Percentiles rank a stretch among this genome's conserved stretches.
phyloP scores from a whole-genome alignment of 2,113 vertebrate species.

The Gambusia affinis region DNA sequence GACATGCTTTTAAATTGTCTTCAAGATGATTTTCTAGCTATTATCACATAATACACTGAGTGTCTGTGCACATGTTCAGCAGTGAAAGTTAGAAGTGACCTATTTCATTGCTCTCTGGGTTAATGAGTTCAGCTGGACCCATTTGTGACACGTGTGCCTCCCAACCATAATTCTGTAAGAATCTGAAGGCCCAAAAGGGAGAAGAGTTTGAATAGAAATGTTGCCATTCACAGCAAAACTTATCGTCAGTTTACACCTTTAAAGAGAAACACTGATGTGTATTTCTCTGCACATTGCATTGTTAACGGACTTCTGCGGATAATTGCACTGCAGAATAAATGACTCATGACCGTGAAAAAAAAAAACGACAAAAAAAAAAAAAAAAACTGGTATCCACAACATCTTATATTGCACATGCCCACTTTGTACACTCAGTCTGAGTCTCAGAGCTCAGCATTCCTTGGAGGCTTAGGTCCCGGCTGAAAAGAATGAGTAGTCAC shows the following conservation, averaged over 20 bases:
- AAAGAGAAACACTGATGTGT: not conserved
- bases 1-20: not conserved
- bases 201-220: conserved; percentile 41
- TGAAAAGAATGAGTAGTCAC: conserved; percentile 70
- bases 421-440: conserved; percentile 42
- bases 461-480: conserved; percentile 67
- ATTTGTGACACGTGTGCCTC: conserved; percentile 63
- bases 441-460: conserved; percentile 71
- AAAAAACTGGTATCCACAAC: conserved; percentile 23
- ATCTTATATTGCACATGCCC: conserved; percentile 38
- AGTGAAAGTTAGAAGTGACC: conserved; percentile 46
- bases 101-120: conserved; percentile 54
- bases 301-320: not conserved
- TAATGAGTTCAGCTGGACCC: conserved; percentile 70
- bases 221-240: conserved; percentile 14
- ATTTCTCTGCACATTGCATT: conserved; percentile 3
- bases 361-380: conserved; percentile 3
- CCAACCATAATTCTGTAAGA: conserved; percentile 70
- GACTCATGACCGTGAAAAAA: conserved; percentile 5
- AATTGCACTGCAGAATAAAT: conserved; percentile 12
- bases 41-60: not conserved
- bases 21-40: not conserved
- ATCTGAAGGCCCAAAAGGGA: conserved; percentile 43
- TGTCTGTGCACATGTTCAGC: conserved; percentile 44
- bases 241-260: not conserved